Base-by-base conservation (phyloP, 2,113 vertebrate species). In the Craseonycteris thonglongyai region DNA sequence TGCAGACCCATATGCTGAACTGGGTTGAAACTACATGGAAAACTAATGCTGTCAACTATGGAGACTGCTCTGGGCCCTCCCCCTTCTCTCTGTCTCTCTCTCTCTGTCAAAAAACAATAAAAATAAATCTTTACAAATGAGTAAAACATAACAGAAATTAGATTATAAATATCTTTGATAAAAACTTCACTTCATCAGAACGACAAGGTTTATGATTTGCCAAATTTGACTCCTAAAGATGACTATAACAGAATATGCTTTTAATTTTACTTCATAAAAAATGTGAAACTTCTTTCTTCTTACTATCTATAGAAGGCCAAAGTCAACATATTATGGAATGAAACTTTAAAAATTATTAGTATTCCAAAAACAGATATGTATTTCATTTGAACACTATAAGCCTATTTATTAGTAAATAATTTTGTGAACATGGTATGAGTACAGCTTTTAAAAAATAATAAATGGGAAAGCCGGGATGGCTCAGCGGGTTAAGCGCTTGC, bases 231-330 rank as follows among this genome's bases (percentile, higher is more conserved):
- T 82, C 90, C 80, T 47, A 93, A 85, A 69, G 4, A 69, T 49
- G 14, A 93, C 2, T 26, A 12, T 56, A 89, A 65, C 35, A 89
- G 49, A 89, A 88, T n/a, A n/a, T 21, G 35, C 5, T 80, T 65
- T 93, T 81, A 47, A 95, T 47, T 15, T 93, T 18, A 71, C 40
- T 47, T 95, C n/a, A 80, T 76, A 7, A 94, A 91, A 94, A 83
- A 68, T 51, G 15, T 76, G 16, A 80, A 90, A 59, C 30, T 13
- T 74, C 35, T 85, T 81, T 21, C 68, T 92, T 91, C 86, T 85
- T 40, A 85, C 30, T 87, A 79, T 38, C 24, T 79, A 72, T 42
- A 71, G 56, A 85, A 93, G 22, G 63, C 30, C 85, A 76, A 91
- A 78, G 38, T 75, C 51, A 87, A 65, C 49, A 59, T 56, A 56